Percentiles rank a stretch among this genome's conserved stretches.
Conservation (phyloP, 2,113 vertebrate genomes). For the Macheiramphus alcinus region DNA sequence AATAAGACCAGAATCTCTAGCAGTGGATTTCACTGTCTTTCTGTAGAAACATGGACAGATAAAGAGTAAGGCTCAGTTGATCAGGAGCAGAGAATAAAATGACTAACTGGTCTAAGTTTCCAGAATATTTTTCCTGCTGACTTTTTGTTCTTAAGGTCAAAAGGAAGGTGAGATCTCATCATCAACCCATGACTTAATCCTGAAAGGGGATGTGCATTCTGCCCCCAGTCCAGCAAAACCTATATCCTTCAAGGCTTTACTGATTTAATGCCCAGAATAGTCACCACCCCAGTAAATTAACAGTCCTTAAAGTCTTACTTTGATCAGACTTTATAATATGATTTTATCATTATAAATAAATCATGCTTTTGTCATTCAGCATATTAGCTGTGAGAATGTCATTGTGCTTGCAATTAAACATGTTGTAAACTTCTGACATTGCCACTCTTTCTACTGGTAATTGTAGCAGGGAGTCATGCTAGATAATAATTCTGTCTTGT, state of each 20-base stretch:
- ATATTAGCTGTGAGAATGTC: background rate
- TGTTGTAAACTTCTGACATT: background rate
- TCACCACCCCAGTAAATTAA: background rate
- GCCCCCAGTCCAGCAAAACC: background rate
- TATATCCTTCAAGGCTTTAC: background rate
- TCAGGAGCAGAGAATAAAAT: background rate
- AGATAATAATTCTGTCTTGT: background rate
- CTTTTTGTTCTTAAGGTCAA: background rate
- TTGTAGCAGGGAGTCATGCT: background rate
- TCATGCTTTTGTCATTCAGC: background rate
- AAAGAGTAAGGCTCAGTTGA: background rate
- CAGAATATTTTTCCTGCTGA: background rate
- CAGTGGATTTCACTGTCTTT: background rate
- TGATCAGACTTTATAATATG: background rate
- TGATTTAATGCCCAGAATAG: background rate
- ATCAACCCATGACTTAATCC: background rate
- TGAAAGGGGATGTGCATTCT: background rate
- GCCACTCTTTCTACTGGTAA: background rate
- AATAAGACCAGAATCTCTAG: background rate
- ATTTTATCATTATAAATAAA: background rate
- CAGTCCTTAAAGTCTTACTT: background rate
- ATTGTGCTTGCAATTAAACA: background rate
- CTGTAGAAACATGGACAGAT: background rate
- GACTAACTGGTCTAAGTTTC: background rate
- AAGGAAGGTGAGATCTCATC: background rate